Evolutionary conservation across 1,140 invertebrate species (phyloP).

Genomic region (Zaprionus inermis): DNA sequence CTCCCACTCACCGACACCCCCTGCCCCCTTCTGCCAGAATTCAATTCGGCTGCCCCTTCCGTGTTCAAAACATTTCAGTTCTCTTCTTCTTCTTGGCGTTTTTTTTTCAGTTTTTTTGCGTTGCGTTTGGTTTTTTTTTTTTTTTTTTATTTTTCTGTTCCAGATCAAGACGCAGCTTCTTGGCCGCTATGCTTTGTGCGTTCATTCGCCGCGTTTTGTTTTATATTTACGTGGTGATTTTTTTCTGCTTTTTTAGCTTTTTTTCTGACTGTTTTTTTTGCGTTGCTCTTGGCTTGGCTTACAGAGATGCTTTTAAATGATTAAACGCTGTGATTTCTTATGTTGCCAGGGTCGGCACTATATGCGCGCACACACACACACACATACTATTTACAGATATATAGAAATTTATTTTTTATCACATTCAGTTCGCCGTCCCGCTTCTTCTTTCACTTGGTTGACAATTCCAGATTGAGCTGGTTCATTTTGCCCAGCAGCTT

Average conservation of each 20-base stretch:
- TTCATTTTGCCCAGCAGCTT: conserved; percentile 31
- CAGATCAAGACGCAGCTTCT: conserved; percentile 40
- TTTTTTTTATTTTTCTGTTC: conserved; percentile 26
- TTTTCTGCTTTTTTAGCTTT: conserved; percentile 31
- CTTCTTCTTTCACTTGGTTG: conserved; percentile 45
- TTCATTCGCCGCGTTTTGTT: conserved; percentile 55
- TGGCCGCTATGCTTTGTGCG: conserved; percentile 25
- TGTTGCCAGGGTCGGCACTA: conserved; percentile 52
- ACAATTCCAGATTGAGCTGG: conserved; percentile 39
- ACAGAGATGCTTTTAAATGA: conserved; percentile 79
- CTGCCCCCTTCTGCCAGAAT: conserved; percentile 30
- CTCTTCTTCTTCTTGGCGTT: background rate
- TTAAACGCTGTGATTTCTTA: conserved; percentile 71
- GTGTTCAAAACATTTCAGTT: conserved; percentile 34
- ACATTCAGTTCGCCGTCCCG: conserved; percentile 14
- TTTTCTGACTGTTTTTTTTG: conserved; percentile 30
- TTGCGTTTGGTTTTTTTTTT: background rate
- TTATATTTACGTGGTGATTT: conserved; percentile 29
- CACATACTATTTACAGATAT: conserved; percentile 1
- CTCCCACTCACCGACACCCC: background rate
- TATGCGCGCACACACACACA: conserved; percentile 13
- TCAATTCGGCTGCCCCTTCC: conserved; percentile 42
- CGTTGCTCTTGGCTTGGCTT: conserved; percentile 38
- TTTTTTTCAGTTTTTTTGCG: background rate
- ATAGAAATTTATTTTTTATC: conserved; percentile 36